Conservation (phyloP, 1,140 invertebrate species). For the Dryas iulia region DNA sequence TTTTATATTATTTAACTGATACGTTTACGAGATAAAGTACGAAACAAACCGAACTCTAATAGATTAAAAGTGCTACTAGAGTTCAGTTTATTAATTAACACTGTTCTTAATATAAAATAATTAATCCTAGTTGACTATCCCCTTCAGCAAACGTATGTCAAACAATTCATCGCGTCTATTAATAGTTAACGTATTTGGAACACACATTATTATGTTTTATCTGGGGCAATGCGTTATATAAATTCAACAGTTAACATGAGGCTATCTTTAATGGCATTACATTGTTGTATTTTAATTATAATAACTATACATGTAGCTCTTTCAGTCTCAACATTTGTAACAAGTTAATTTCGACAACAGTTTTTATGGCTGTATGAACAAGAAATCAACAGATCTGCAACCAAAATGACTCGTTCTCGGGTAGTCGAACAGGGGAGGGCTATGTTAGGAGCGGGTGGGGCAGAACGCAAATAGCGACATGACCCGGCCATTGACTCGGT, state of each 20-base stretch:
- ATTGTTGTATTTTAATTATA: neutral
- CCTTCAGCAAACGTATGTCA: constrained; percentile 17
- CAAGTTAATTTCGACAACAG: neutral
- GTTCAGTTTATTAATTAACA: neutral
- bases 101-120: constrained; percentile 55
- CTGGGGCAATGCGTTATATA: constrained; percentile 10
- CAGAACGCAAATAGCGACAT: constrained; percentile 73
- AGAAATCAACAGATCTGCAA: constrained; percentile 58
- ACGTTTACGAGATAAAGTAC: no score
- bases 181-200: constrained; percentile 42
- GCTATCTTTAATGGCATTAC: neutral
- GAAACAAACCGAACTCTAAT: no score
- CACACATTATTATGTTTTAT: constrained; percentile 20
- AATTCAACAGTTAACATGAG: constrained; percentile 15
- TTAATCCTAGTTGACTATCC: constrained; percentile 60
- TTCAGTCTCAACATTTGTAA: neutral
- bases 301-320: neutral
- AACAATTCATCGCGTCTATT: constrained; percentile 43
- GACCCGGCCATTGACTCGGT: constrained; percentile 78
- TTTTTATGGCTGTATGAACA: neutral
- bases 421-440: constrained; percentile 54
- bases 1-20: no score
- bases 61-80: no score
- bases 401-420: constrained; percentile 63
- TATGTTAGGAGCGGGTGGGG: constrained; percentile 47